Percentiles rank a stretch among this genome's conserved stretches.
These are phyloP conservation scores for Aythya baeri DNA, from an alignment of 2,113 vertebrate species.

Conservation along the genomic window DNA sequence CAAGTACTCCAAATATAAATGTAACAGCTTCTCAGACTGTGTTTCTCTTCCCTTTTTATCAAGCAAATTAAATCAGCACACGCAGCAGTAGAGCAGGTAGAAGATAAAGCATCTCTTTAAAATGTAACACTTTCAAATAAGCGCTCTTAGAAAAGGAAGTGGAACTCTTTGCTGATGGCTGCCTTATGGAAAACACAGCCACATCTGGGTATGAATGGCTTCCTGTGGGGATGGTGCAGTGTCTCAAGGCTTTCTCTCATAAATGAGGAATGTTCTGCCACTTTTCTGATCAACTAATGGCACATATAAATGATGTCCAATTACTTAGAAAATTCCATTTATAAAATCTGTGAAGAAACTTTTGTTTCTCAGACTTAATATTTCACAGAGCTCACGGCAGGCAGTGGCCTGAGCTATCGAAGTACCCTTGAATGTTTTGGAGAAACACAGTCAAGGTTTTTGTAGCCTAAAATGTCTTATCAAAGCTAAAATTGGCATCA, in stretches of 20 bases:
- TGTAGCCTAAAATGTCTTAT: neutral
- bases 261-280: constrained; percentile 3
- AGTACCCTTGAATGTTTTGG: neutral
- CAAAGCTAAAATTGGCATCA: neutral
- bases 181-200: neutral
- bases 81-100: neutral
- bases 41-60: neutral
- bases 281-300: neutral
- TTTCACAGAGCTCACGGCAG: neutral
- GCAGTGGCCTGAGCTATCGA: neutral
- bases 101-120: neutral
- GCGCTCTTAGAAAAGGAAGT: neutral
- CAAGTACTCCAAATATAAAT: neutral
- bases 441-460: neutral
- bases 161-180: neutral
- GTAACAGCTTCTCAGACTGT: neutral
- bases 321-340: neutral
- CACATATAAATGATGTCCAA: neutral
- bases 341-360: neutral
- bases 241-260: constrained; percentile 1
- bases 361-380: neutral
- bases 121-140: neutral
- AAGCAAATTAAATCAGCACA: neutral
- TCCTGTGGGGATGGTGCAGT: neutral
- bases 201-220: neutral